Base-by-base conservation (phyloP, 1,140 invertebrate species). In the Drosophila gunungcola region DNA sequence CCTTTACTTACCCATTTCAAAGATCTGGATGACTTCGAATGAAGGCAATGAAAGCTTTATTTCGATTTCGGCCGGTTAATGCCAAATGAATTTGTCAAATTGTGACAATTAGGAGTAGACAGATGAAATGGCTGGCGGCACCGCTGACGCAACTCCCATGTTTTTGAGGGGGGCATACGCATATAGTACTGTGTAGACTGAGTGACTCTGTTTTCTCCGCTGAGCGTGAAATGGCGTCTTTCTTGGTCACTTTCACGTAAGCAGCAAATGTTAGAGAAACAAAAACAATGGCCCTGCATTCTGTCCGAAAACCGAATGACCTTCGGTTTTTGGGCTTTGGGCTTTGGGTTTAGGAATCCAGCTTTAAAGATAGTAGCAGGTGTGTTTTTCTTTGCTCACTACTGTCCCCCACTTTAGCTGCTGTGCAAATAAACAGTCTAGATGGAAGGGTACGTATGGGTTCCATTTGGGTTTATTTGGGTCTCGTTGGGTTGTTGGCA, bases 71-170 rank as follows among this genome's bases (percentile, higher is more conserved):
- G 72, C 41, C 54, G 75, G 73, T 75, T 75, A 75, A 67, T 76
- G 78, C 62, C 69, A 83, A 86, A 86, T 88, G 58, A 76, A 88
- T 83, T 88, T 86, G 83, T 88, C 83, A 86, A 88, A 69, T 76
- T 62, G 67, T 81, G 83, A 88, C 83, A 86, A 86, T 86, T 72
- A 72, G 52, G 64, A 25, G 36, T 79, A 73, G 82, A 68, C 43
- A 49, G 52, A 54, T 60, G 56, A 58, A 39, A 63, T 41, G 42
- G 41, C 58, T 43, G 16, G 46, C 29, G 29, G 43, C 21, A 29
- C 27, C 29, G 29, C 29, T 86, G 78, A 81, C 48, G 63, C 73
- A 78, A 86, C 65, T 63, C 51, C 79, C 79, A 88, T 78, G 82
- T 82, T 86, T 27, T 54, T 46, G 51, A 41, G 21, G 32, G 51